phyloP scores from a whole-genome alignment of 1,140 invertebrate genomes.

The Plutomurus gul region DNA sequence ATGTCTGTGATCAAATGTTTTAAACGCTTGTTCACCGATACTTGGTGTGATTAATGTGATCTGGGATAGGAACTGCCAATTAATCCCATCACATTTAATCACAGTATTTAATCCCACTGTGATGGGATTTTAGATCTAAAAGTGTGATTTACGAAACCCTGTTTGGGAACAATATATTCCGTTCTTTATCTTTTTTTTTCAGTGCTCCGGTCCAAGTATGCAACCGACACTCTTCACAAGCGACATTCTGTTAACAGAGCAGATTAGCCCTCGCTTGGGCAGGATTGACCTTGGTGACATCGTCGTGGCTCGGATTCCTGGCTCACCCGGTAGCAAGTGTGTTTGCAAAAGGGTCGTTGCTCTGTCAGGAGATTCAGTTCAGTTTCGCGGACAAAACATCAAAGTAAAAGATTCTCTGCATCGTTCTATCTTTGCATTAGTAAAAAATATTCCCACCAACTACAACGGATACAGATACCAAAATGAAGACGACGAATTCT shows the following conservation, averaged over 20 bases:
- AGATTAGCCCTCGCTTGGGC: slow-evolving; percentile 69
- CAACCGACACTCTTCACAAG: slow-evolving; percentile 77
- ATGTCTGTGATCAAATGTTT: too few species aligned
- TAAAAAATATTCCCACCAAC: too few species aligned
- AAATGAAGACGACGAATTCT: too few species aligned
- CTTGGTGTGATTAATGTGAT: too few species aligned
- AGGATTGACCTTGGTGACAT: slow-evolving; percentile 75
- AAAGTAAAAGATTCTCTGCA: not conserved
- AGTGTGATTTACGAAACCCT: not conserved
- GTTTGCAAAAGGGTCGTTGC: slow-evolving; percentile 76
- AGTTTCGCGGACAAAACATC: not conserved
- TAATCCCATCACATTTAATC: too few species aligned
- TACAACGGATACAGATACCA: too few species aligned
- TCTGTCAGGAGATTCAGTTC: not conserved
- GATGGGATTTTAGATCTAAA: too few species aligned
- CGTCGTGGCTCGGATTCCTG: slow-evolving; percentile 77
- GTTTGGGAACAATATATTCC: not conserved
- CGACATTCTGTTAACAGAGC: slow-evolving; percentile 81
- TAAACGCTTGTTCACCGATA: too few species aligned
- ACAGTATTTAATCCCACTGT: too few species aligned
- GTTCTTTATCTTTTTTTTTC: too few species aligned
- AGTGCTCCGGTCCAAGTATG: slow-evolving; percentile 89
- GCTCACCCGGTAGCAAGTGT: slow-evolving; percentile 68
- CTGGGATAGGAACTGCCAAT: too few species aligned
- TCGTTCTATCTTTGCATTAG: too few species aligned